Percentiles rank a stretch among this genome's conserved stretches.
These are phyloP conservation scores for Plecturocebus donacophilus DNA, from an alignment of 2,113 vertebrate species.

Conservation along the genomic window DNA sequence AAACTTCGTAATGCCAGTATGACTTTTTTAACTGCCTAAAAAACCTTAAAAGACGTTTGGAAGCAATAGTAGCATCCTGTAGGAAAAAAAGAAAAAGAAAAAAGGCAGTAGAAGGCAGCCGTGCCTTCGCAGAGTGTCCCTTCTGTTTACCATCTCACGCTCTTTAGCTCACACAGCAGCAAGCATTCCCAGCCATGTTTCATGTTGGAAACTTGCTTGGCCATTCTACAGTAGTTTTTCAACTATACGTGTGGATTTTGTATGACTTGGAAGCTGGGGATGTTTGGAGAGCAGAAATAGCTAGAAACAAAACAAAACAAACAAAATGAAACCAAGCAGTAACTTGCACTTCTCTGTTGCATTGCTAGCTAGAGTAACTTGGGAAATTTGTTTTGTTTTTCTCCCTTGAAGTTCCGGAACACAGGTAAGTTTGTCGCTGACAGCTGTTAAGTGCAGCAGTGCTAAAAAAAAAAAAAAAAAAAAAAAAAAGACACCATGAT, in stretches of 20 bases:
- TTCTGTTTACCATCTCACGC: background rate
- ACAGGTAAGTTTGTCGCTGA: conserved; percentile 68
- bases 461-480: rapidly evolving
- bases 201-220: background rate
- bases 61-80: background rate
- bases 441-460: background rate
- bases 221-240: background rate
- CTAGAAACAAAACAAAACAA: background rate
- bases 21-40: background rate
- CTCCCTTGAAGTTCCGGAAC: background rate
- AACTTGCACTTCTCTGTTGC: conserved; percentile 5
- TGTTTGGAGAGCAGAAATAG: background rate
- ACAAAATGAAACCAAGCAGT: background rate
- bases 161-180: background rate
- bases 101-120: background rate
- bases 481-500: no score
- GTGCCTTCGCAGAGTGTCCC: background rate
- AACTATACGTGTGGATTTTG: background rate
- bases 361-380: background rate
- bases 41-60: background rate
- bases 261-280: background rate
- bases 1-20: background rate
- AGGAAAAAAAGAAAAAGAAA: background rate
- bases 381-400: background rate
- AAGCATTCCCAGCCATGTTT: conserved; percentile 62